Conservation (phyloP, 2,797 vertebrate genomes). For the Adrianichthys oophorus region DNA sequence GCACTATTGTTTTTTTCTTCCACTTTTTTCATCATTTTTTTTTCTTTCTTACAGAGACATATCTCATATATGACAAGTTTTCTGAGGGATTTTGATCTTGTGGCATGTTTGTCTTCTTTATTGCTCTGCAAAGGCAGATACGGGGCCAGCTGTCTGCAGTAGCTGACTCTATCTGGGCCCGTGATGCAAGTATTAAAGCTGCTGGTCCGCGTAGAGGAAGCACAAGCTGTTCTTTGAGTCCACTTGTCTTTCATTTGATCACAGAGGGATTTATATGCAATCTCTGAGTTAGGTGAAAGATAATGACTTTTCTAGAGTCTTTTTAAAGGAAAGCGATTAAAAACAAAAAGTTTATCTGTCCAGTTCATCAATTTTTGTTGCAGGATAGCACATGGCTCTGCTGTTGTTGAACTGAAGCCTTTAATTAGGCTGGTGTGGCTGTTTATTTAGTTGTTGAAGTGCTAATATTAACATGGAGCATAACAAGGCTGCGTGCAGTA, state of each 20-base stretch:
- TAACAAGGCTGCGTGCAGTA: too few species aligned
- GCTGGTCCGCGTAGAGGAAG: conserved; percentile 14
- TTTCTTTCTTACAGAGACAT: too few species aligned
- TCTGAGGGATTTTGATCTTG: too few species aligned
- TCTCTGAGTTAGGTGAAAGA: background rate
- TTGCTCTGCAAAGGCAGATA: background rate
- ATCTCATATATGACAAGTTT: too few species aligned
- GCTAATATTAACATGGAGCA: background rate
- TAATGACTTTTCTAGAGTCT: background rate
- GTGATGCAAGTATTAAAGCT: conserved; percentile 1
- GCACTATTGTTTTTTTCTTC: background rate
- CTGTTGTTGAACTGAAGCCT: conserved; percentile 1
- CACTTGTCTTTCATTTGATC: conserved; percentile 14
- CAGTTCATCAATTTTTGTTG: too few species aligned
- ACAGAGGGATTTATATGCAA: background rate
- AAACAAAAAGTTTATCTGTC: too few species aligned
- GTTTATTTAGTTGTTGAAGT: background rate
- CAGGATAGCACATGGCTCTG: too few species aligned
- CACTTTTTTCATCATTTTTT: background rate
- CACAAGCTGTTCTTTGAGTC: conserved; percentile 32
- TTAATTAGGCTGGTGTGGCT: background rate
- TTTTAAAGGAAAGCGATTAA: background rate
- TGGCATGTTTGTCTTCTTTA: background rate
- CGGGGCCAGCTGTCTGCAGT: background rate
- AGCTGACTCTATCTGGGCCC: background rate